phyloP scores from a whole-genome alignment of 2,888 invertebrate genomes.

The Euproctis similis region DNA sequence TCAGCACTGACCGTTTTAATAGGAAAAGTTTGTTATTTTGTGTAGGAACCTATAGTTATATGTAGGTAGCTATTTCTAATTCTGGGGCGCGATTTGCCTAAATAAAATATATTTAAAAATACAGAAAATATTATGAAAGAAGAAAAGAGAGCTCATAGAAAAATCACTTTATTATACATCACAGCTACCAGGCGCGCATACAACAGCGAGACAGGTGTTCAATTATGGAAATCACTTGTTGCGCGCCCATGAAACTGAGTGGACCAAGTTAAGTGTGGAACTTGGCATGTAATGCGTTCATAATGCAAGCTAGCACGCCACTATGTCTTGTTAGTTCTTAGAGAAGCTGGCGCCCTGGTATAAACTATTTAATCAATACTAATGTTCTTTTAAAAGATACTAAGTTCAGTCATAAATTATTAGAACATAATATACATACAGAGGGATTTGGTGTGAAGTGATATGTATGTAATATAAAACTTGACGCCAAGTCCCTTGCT shows the following conservation, averaged over 20 bases:
- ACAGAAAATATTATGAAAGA: no score
- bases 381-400: not conserved
- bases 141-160: no score
- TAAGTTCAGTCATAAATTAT: not conserved
- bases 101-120: no score
- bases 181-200: conserved; percentile 34
- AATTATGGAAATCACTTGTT: conserved; percentile 58
- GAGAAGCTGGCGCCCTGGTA: conserved; percentile 36
- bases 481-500: no score
- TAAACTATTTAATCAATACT: conserved; percentile 24
- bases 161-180: no score
- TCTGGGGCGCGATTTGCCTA: no score
- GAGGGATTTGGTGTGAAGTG: not conserved
- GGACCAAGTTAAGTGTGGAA: conserved; percentile 46
- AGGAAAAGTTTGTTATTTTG: no score
- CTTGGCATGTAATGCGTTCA: conserved; percentile 48
- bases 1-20: no score
- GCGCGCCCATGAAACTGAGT: conserved; percentile 42
- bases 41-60: no score
- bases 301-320: conserved; percentile 48
- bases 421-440: not conserved
- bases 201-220: conserved; percentile 38
- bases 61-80: no score
- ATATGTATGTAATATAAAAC: no score
- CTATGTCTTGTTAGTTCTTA: conserved; percentile 38